Percentiles rank a stretch among this genome's conserved stretches.
phyloP scores from a whole-genome alignment of 2,888 invertebrate species.

The Macaria notata region DNA sequence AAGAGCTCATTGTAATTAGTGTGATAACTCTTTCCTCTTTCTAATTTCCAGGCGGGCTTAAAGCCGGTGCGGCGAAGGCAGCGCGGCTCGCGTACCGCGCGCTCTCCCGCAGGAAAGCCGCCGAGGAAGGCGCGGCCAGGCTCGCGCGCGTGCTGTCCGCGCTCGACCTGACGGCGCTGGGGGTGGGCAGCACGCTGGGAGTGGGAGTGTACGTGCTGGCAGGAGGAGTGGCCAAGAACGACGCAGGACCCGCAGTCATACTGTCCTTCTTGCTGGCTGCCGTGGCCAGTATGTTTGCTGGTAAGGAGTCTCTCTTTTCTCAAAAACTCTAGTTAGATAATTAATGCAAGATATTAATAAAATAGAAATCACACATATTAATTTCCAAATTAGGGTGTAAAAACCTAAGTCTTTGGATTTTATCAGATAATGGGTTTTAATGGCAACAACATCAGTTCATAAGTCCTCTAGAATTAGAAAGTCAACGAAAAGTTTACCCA shows the following conservation, averaged over 20 bases:
- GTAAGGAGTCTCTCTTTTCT: slow-evolving; percentile 62
- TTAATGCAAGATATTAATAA: too few relatives aligned
- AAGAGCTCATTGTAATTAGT: slow-evolving; percentile 42
- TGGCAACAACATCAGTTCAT: too few relatives aligned
- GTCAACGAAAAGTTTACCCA: too few relatives aligned
- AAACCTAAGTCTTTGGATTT: too few relatives aligned
- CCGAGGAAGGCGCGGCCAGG: slow-evolving; percentile 71
- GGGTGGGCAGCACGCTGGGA: slow-evolving; percentile 92
- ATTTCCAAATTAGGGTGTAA: too few relatives aligned
- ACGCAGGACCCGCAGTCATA: slow-evolving; percentile 93
- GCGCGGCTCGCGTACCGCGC: slow-evolving; percentile 61
- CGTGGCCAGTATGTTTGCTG: slow-evolving; percentile 94
- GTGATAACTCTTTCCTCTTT: too few relatives aligned
- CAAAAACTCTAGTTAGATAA: too few relatives aligned
- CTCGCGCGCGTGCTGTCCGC: slow-evolving; percentile 89
- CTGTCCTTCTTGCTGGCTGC: slow-evolving; percentile 95
- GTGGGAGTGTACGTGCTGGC: slow-evolving; percentile 96
- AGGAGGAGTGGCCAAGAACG: slow-evolving; percentile 90
- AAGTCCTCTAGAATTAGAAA: too few relatives aligned
- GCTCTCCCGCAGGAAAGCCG: slow-evolving; percentile 71
- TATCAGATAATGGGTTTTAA: too few relatives aligned
- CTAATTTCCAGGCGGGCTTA: slow-evolving; percentile 59
- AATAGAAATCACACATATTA: too few relatives aligned
- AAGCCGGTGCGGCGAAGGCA: slow-evolving; percentile 61
- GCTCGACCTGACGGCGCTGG: slow-evolving; percentile 91